Percentiles rank a stretch among this genome's conserved stretches.
Evolutionary conservation across 2,113 vertebrate genomes (phyloP).

Genomic region (Macaca fascicularis): DNA sequence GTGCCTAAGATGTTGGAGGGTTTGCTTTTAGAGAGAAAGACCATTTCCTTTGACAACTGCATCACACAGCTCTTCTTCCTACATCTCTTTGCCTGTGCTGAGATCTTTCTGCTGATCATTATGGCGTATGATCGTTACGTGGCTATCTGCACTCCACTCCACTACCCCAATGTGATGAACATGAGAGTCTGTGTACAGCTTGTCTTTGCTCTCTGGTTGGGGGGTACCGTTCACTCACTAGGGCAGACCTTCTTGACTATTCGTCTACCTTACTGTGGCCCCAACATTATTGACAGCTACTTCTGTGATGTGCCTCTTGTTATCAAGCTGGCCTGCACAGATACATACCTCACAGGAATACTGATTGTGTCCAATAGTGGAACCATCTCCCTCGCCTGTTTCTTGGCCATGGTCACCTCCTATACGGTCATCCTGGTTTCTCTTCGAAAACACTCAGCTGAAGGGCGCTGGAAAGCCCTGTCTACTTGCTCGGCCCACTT

Average conservation of each 20-base stretch:
- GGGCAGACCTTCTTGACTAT: slow-evolving; percentile 76
- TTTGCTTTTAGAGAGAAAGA: slow-evolving; percentile 69
- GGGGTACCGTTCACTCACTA: slow-evolving; percentile 73
- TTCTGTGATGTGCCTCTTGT: slow-evolving; percentile 81
- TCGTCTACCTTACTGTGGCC: slow-evolving; percentile 79
- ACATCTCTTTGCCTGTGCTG: slow-evolving; percentile 78
- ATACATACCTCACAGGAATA: slow-evolving; percentile 73
- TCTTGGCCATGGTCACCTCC: slow-evolving; percentile 75
- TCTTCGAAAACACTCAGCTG: slow-evolving; percentile 70
- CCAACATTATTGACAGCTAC: slow-evolving; percentile 78
- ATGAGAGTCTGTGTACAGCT: slow-evolving; percentile 65
- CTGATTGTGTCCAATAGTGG: slow-evolving; percentile 79
- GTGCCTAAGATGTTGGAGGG: slow-evolving; percentile 80
- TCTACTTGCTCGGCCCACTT: slow-evolving; percentile 81
- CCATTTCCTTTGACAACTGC: slow-evolving; percentile 76
- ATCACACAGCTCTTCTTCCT: slow-evolving; percentile 81
- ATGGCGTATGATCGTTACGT: slow-evolving; percentile 81
- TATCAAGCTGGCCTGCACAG: slow-evolving; percentile 79
- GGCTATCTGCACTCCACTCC: slow-evolving; percentile 79
- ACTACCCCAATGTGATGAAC: slow-evolving; percentile 74
- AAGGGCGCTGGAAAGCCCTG: slow-evolving; percentile 78
- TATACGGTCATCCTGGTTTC: slow-evolving; percentile 77
- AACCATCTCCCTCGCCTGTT: slow-evolving; percentile 77
- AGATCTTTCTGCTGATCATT: slow-evolving; percentile 81
- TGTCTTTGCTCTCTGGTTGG: slow-evolving; percentile 72